phyloP scores from a whole-genome alignment of 2,113 vertebrate genomes.

The Diadophis punctatus region DNA sequence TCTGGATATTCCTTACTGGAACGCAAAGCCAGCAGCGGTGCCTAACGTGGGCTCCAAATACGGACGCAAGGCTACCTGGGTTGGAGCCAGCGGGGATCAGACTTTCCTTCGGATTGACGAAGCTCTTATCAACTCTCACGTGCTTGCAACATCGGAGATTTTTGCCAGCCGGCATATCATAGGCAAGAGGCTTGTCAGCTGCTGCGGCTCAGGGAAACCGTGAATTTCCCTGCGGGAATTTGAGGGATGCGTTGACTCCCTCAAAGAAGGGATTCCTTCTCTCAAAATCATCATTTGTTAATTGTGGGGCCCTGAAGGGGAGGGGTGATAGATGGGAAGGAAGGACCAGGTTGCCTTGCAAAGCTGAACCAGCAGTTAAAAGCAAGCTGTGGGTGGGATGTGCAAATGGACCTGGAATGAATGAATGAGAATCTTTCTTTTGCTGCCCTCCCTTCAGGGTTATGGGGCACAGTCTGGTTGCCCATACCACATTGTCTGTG shows the following conservation, averaged over 20 bases:
- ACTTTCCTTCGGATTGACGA: slow-evolving; percentile 96
- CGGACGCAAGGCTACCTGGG: slow-evolving; percentile 96
- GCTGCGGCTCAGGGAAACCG: neutral
- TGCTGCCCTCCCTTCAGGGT: neutral
- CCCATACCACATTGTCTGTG: neutral
- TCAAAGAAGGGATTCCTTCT: neutral
- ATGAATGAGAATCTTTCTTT: neutral
- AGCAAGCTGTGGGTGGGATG: neutral
- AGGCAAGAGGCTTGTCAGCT: slow-evolving; percentile 65
- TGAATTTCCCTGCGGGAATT: neutral
- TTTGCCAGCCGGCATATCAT: slow-evolving; percentile 98
- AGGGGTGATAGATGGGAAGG: too few relatives aligned
- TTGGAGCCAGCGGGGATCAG: slow-evolving; percentile 96
- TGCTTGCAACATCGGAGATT: slow-evolving; percentile 96
- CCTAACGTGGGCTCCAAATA: slow-evolving; percentile 97
- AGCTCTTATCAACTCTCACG: slow-evolving; percentile 98
- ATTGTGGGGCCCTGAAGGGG: neutral
- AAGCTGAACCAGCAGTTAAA: neutral
- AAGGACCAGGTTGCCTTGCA: neutral
- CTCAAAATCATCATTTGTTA: neutral
- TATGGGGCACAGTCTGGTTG: neutral
- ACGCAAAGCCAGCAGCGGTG: slow-evolving; percentile 95
- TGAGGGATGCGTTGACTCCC: neutral
- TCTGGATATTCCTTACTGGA: slow-evolving; percentile 97
- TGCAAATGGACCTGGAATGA: neutral